These are phyloP conservation scores for Xiphophorus hellerii DNA, from an alignment of 2,113 vertebrate genomes.

Conservation along the genomic window DNA sequence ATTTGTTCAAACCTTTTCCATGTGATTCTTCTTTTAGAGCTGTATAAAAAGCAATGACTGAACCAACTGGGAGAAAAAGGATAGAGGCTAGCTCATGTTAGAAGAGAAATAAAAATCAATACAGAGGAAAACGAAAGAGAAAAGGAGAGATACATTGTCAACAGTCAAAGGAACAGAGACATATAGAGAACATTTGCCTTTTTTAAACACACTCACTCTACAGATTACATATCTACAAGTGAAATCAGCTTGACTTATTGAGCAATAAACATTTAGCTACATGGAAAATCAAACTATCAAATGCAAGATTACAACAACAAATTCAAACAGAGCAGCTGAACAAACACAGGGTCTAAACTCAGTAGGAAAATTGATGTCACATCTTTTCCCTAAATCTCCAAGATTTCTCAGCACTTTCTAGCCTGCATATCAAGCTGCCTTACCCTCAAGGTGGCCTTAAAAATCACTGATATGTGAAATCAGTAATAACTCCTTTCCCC, in stretches of 20 bases:
- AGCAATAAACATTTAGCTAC: slow-evolving; percentile 17
- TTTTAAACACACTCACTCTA: neutral
- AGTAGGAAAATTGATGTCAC: slow-evolving; percentile 52
- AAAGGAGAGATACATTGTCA: slow-evolving; percentile 2
- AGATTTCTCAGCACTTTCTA: slow-evolving; percentile 37
- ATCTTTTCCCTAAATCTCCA: slow-evolving; percentile 10
- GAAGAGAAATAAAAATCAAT: slow-evolving; percentile 33
- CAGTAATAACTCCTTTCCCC: slow-evolving; percentile 35
- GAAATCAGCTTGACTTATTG: slow-evolving; percentile 15
- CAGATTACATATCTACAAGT: neutral
- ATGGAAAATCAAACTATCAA: slow-evolving; percentile 26
- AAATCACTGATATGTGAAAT: slow-evolving; percentile 65
- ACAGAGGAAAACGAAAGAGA: slow-evolving; percentile 12
- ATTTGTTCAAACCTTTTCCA: slow-evolving; percentile 16
- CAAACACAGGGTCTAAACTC: slow-evolving; percentile 10
- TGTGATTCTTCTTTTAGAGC: slow-evolving; percentile 1
- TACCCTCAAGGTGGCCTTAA: slow-evolving; percentile 53
- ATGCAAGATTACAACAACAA: slow-evolving; percentile 21
- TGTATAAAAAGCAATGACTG: slow-evolving; percentile 2
- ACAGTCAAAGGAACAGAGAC: slow-evolving; percentile 7
- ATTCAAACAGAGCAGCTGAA: slow-evolving; percentile 10
- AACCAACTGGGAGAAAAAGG: neutral
- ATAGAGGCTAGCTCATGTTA: slow-evolving; percentile 7
- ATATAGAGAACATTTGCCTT: slow-evolving; percentile 3
- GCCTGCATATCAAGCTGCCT: slow-evolving; percentile 51